These are phyloP conservation scores for Apodemia mormo DNA, from an alignment of 2,888 invertebrate genomes.

Conservation along the genomic window DNA sequence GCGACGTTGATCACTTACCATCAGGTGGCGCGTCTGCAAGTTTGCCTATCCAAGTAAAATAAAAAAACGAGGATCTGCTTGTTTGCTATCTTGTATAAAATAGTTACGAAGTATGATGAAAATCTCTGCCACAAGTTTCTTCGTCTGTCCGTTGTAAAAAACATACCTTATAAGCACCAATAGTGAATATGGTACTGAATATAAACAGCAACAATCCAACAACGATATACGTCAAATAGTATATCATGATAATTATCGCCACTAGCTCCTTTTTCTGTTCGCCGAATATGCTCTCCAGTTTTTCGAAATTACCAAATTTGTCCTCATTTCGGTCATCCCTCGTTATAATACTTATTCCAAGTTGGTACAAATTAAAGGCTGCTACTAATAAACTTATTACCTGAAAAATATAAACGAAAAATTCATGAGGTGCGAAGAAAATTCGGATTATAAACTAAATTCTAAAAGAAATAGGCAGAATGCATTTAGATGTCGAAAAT, in stretches of 20 bases:
- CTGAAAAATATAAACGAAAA: conserved; percentile 48
- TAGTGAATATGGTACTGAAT: conserved; percentile 58
- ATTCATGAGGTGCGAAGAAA: background rate
- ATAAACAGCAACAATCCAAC: conserved; percentile 61
- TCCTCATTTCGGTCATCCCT: conserved; percentile 52
- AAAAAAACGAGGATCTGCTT: no score
- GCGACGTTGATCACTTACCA: no score
- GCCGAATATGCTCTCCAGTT: conserved; percentile 66
- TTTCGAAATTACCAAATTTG: conserved; percentile 63
- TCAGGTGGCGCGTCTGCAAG: no score
- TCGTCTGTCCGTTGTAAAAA: background rate
- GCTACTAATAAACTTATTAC: conserved; percentile 63
- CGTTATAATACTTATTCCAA: conserved; percentile 58
- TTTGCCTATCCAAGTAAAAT: no score
- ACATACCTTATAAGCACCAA: conserved; percentile 68
- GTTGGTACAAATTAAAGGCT: conserved; percentile 59
- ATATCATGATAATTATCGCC: conserved; percentile 54
- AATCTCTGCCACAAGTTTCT: no score
- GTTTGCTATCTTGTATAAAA: no score
- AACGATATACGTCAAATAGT: conserved; percentile 59
- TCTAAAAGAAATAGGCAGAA: no score
- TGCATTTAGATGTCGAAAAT: no score
- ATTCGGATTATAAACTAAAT: no score
- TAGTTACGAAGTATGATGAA: no score
- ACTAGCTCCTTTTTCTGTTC: conserved; percentile 56